These are phyloP conservation scores for Diplodus sargus DNA, from an alignment of 2,797 vertebrate genomes.

Conservation along the genomic window DNA sequence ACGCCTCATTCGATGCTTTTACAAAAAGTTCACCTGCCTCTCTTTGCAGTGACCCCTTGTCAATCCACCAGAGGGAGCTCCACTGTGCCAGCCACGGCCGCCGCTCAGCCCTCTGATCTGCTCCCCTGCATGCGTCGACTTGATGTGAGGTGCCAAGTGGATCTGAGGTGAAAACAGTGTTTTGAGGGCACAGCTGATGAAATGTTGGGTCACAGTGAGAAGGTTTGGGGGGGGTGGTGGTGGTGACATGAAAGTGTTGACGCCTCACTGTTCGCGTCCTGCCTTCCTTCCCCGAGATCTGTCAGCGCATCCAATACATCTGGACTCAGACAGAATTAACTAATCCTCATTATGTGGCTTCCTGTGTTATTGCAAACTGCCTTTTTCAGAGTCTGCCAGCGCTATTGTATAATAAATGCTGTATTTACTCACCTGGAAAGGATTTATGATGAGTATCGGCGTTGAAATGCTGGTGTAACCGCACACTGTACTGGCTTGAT, in stretches of 20 bases:
- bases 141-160: conserved; percentile 35
- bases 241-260: conserved; percentile 72
- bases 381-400: conserved; percentile 52
- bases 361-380: conserved; percentile 62
- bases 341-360: conserved; percentile 68
- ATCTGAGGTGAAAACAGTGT: conserved; percentile 65
- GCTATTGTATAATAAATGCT: conserved; percentile 60
- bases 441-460: conserved; percentile 20
- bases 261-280: conserved; percentile 55
- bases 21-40: background rate
- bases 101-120: conserved; percentile 1
- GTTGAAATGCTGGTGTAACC: conserved; percentile 26
- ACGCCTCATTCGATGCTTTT: background rate
- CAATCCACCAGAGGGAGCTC: conserved; percentile 77
- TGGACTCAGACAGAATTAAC: conserved; percentile 77
- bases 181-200: conserved; percentile 78
- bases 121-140: conserved; percentile 10
- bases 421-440: conserved; percentile 65
- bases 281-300: conserved; percentile 63
- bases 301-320: conserved; percentile 71
- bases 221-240: conserved; percentile 24
- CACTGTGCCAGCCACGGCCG: conserved; percentile 7
- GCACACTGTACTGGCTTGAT: conserved; percentile 17
- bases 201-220: conserved; percentile 69
- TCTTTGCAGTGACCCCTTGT: background rate